These are phyloP conservation scores for Panagrolaimus sp. DNA, from an alignment of 1,140 invertebrate genomes.

Conservation along the genomic window DNA sequence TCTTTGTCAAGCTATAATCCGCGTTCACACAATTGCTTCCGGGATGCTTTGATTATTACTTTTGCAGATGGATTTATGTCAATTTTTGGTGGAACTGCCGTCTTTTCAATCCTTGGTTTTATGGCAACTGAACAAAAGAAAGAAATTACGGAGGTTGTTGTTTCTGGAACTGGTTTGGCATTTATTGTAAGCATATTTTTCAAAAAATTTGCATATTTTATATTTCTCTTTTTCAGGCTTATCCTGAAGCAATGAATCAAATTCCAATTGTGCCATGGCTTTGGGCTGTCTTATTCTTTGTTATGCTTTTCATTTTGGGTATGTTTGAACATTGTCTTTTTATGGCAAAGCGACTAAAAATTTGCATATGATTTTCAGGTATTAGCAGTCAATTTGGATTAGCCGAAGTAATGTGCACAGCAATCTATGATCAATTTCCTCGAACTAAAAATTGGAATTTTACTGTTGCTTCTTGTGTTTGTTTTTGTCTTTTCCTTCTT, in stretches of 20 bases:
- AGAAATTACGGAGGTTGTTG: constrained; percentile 69
- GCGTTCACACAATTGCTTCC: constrained; percentile 29
- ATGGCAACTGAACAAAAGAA: constrained; percentile 67
- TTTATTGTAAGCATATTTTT: too few relatives aligned
- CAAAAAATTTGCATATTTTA: too few relatives aligned
- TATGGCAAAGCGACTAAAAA: too few relatives aligned
- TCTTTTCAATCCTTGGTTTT: constrained; percentile 38
- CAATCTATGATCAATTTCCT: constrained; percentile 39
- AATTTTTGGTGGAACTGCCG: constrained; percentile 37
- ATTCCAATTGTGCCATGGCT: constrained; percentile 75
- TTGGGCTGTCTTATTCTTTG: constrained; percentile 82
- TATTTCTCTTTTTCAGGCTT: too few relatives aligned
- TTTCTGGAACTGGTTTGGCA: constrained; percentile 63
- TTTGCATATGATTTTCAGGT: too few relatives aligned
- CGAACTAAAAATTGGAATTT: constrained; percentile 20
- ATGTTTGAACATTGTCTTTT: background rate
- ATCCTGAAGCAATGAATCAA: constrained; percentile 55
- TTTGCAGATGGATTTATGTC: constrained; percentile 37
- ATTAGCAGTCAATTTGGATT: constrained; percentile 68
- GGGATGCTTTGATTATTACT: constrained; percentile 38
- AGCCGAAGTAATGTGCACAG: constrained; percentile 33
- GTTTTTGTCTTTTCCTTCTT: constrained; percentile 24
- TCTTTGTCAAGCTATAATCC: constrained; percentile 44
- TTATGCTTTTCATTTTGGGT: constrained; percentile 84
- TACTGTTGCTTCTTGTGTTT: constrained; percentile 26